These are phyloP conservation scores for Dendrocincla fuliginosa DNA, from an alignment of 2,797 vertebrate species.

Conservation along the genomic window DNA sequence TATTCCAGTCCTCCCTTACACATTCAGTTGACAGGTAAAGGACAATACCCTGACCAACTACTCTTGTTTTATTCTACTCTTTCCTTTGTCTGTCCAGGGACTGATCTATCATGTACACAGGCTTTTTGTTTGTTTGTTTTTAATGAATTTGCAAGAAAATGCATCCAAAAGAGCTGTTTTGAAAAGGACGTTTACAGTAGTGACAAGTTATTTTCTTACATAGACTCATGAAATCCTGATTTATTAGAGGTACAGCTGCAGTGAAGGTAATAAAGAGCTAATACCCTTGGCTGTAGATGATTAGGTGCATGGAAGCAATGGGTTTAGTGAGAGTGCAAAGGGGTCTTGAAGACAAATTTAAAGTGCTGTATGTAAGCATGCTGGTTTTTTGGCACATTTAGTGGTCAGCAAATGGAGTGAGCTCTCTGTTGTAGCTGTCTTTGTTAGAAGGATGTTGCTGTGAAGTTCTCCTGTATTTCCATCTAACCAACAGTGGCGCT, in stretches of 20 bases:
- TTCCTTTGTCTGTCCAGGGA: background rate
- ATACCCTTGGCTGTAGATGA: background rate
- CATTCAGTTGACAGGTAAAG: background rate
- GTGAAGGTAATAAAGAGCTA: background rate
- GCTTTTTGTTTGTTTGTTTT: background rate
- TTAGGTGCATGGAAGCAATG: background rate
- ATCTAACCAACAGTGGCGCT: background rate
- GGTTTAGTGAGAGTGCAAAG: background rate
- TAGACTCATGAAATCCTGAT: background rate
- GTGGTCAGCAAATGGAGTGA: background rate
- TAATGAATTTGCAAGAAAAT: background rate
- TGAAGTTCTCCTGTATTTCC: background rate
- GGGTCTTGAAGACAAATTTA: background rate
- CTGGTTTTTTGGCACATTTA: background rate
- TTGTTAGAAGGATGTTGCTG: background rate
- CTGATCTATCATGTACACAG: background rate
- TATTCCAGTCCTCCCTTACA: background rate
- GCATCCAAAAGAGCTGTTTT: background rate
- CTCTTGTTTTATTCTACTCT: background rate
- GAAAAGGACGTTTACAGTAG: background rate
- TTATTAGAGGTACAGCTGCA: background rate
- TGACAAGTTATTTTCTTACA: background rate
- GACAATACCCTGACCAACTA: background rate
- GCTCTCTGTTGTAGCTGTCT: background rate
- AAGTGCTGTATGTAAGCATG: background rate